A percentile compares a stretch with the other conserved stretches of the same genome.
Conservation (phyloP, 2,113 vertebrate species). For the Poeciliopsis prolifica region DNA sequence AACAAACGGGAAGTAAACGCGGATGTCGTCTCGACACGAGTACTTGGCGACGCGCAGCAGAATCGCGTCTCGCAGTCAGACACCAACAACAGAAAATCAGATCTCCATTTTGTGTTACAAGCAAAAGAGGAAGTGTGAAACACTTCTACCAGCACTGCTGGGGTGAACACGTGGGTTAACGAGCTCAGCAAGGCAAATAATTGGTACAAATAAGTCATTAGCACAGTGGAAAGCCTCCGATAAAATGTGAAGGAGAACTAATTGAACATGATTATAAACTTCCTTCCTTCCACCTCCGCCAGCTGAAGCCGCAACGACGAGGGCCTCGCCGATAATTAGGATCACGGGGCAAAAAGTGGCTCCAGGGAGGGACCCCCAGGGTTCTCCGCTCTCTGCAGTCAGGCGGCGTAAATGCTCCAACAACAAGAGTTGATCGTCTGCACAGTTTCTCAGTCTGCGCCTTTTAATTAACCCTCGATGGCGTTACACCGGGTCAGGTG, state of each 20-base stretch:
- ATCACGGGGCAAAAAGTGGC: constrained; percentile 54
- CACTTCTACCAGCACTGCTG: constrained; percentile 49
- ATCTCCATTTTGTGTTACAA: constrained; percentile 4
- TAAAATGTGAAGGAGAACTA: constrained; percentile 80
- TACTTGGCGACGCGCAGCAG: background rate
- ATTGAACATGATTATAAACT: constrained; percentile 82
- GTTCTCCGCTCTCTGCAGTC: constrained; percentile 1
- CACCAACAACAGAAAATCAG: background rate
- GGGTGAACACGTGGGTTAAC: constrained; percentile 75
- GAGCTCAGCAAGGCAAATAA: constrained; percentile 82
- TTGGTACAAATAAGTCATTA: constrained; percentile 84
- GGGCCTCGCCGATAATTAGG: constrained; percentile 74
- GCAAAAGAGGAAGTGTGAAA: constrained; percentile 37
- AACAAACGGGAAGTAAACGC: background rate
- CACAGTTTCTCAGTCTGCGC: background rate
- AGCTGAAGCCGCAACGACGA: constrained; percentile 59
- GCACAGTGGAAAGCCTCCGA: constrained; percentile 71
- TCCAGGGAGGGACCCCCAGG: constrained; percentile 26
- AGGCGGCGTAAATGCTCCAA: constrained; percentile 8
- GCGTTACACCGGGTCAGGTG: background rate
- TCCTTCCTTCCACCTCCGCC: constrained; percentile 76
- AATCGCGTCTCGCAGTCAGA: background rate
- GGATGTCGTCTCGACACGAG: background rate
- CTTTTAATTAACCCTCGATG: constrained; percentile 5
- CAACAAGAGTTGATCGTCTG: constrained; percentile 8